Base-by-base conservation (phyloP, 2,888 invertebrate genomes). In the Eupithecia insigniata region DNA sequence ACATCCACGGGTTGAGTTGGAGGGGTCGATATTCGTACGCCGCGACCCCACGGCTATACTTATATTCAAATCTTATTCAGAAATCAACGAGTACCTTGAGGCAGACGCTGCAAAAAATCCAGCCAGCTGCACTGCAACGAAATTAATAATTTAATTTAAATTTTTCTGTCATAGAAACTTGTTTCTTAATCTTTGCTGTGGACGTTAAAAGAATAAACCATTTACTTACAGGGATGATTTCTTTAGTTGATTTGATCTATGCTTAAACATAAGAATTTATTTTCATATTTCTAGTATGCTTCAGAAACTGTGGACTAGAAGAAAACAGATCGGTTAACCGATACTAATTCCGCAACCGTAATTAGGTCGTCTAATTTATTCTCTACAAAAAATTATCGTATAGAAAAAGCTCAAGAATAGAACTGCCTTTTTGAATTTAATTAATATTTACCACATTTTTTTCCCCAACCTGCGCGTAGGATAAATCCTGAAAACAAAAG, bases 401-500 rank as follows among this genome's bases (percentile, higher is more conserved):
- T 4, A 55, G 5, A 10, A 26, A 55, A 26, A 51, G 22, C 32
- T n/a, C n/a, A 1, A n/a, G 12, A n/a, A 34, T 32, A 12, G 7
- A 61, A 32, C 34, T 26, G 22, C n/a, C 34, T 39, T 64, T 36
- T 64, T 64, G 64, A 36, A 39, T 64, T 39, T 26, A 64, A 39
- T 64, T 16, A 39, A 64, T 16, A 5, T 34, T 64, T 62, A 12
- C 4, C 34, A 2, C 3, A 12, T 12, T 3, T 28, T 2, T 43
- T 58, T 18, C 30, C 30, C 30, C 16, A 6, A 60, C 22, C 64
- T 36, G 36, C 46, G 55, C 60, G 62, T 51, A 61, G 60, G 32
- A 58, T 51, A 76, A 82, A 84, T 85, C 80, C 81, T 79, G 82
- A 85, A 78, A 75, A 86, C 86, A 87, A 89, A 90, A 87, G 88